Conservation (phyloP, 2,888 invertebrate species). For the Himalopsyche anomala region DNA sequence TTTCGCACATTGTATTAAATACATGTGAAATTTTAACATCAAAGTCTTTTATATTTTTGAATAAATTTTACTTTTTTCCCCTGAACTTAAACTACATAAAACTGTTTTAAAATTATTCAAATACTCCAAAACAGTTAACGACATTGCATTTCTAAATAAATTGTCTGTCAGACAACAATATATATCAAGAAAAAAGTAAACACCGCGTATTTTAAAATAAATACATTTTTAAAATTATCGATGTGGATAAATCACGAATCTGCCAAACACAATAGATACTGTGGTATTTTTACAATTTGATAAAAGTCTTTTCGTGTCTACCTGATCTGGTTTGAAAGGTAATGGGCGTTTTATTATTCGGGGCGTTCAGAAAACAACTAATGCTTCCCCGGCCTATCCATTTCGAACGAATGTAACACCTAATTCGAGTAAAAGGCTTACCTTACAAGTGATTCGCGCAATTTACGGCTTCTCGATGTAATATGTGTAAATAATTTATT, state of each 20-base stretch:
- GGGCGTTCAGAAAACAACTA: conserved; percentile 29
- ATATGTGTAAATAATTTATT: conserved; percentile 30
- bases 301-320: conserved; percentile 11
- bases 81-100: no score
- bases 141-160: no score
- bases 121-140: no score
- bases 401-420: conserved; percentile 34
- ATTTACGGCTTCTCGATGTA: background rate
- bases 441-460: conserved; percentile 19
- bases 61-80: no score
- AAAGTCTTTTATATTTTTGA: no score
- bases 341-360: conserved; percentile 38
- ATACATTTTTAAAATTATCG: no score
- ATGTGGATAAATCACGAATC: background rate
- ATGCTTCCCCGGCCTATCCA: conserved; percentile 24
- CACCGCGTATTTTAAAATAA: no score
- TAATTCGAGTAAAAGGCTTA: conserved; percentile 34
- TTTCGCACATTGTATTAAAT: no score
- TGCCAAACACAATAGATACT: background rate
- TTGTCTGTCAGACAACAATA: no score
- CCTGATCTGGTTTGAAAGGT: conserved; percentile 8
- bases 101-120: no score
- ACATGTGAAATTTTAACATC: no score
- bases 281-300: conserved; percentile 1
- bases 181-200: no score